These are phyloP conservation scores for Apis mellifera DNA, from an alignment of 1,140 invertebrate genomes.

Conservation along the genomic window DNA sequence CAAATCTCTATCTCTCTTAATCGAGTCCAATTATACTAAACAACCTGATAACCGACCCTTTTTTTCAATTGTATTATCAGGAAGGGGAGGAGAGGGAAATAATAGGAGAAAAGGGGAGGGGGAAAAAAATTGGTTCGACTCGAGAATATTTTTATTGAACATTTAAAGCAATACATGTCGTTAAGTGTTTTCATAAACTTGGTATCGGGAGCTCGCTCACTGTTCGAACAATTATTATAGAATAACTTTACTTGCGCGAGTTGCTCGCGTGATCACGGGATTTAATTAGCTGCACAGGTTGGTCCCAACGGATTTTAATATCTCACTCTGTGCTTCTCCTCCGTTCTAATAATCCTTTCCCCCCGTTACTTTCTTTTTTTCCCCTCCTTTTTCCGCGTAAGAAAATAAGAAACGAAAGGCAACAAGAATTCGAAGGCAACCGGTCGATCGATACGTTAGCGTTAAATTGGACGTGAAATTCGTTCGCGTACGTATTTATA, in stretches of 20 bases:
- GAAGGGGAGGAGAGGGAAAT: background rate
- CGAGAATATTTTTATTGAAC: constrained; percentile 21
- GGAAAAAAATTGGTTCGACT: too few species aligned
- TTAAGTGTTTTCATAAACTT: background rate
- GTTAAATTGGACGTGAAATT: constrained; percentile 42
- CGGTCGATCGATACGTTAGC: constrained; percentile 26
- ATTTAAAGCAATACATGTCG: constrained; percentile 13
- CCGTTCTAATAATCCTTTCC: constrained; percentile 5
- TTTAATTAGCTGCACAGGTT: constrained; percentile 50
- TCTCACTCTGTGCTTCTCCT: constrained; percentile 13
- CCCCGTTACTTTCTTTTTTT: background rate
- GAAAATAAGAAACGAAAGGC: constrained; percentile 24
- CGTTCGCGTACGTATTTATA: background rate
- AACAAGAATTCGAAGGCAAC: constrained; percentile 26
- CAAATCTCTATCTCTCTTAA: too few species aligned
- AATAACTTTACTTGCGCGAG: constrained; percentile 22
- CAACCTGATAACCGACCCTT: too few species aligned
- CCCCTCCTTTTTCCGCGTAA: background rate
- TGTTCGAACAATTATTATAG: constrained; percentile 8
- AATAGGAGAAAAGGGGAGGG: background rate
- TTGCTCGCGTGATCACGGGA: constrained; percentile 28
- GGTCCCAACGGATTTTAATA: constrained; percentile 53
- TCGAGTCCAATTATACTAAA: too few species aligned
- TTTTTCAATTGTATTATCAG: background rate
- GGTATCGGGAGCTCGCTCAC: background rate